These are phyloP conservation scores for Caenorhabditis elegans DNA, from an alignment of 1,140 invertebrate genomes.

Conservation along the genomic window WBcel235 BX284604.4:7540501-7541000, in stretches of 20 bases:
- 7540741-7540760: not conserved
- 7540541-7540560: not conserved
- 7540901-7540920: slow-evolving; percentile 7
- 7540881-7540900: slow-evolving; percentile 11
- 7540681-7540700: not conserved
- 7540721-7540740: not conserved
- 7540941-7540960: not conserved
- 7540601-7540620: not conserved
- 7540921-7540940: slow-evolving; percentile 1
- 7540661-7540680: not conserved
- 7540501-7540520: slow-evolving; percentile 13
- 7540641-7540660: not conserved
- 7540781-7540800: not conserved
- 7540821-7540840: slow-evolving; percentile 12
- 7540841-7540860: not conserved
- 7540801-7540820: slow-evolving; percentile 11
- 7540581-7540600: too few species aligned
- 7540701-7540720: not conserved
- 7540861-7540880: not conserved
- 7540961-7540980: not conserved
- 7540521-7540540: not conserved
- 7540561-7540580: too few species aligned
- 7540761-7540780: slow-evolving; percentile 9
- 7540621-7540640: not conserved
- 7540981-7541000: slow-evolving; percentile 1